These are phyloP conservation scores for Deilephila porcellus DNA, from an alignment of 2,888 invertebrate species.

Conservation along the genomic window DNA sequence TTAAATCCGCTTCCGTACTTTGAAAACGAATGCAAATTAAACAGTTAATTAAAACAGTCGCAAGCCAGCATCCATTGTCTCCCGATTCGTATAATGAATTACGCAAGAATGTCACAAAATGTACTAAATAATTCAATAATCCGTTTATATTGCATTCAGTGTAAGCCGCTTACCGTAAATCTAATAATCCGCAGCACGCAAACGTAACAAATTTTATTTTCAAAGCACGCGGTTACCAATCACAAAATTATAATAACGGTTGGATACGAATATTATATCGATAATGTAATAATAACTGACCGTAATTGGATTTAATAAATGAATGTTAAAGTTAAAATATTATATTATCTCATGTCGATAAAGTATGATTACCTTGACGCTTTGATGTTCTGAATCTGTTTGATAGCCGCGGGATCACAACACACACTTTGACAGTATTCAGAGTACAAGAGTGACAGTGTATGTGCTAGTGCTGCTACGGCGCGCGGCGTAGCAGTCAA, in stretches of 20 bases:
- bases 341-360: conserved; percentile 15
- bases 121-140: conserved; percentile 19
- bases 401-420: conserved; percentile 54
- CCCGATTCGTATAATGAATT: conserved; percentile 10
- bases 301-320: conserved; percentile 6
- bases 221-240: neutral
- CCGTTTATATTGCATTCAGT: conserved; percentile 29
- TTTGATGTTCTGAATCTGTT: conserved; percentile 42
- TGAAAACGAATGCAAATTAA: neutral
- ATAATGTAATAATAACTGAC: conserved; percentile 12
- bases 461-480: conserved; percentile 53
- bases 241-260: conserved; percentile 8
- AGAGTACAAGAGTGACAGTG: conserved; percentile 48
- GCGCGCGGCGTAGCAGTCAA: conserved; percentile 69
- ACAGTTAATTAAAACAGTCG: conserved; percentile 16
- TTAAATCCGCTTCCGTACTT: neutral
- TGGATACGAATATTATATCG: neutral
- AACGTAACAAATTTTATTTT: conserved; percentile 2
- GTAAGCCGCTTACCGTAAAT: conserved; percentile 4
- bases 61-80: conserved; percentile 25
- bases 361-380: conserved; percentile 48
- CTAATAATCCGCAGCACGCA: neutral
- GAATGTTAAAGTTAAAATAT: neutral
- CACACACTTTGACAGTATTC: conserved; percentile 59
- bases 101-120: conserved; percentile 1